A percentile compares a stretch with the other conserved stretches of the same genome.
Conservation (phyloP, 2,113 vertebrate species). For the Antigone vipio region DNA sequence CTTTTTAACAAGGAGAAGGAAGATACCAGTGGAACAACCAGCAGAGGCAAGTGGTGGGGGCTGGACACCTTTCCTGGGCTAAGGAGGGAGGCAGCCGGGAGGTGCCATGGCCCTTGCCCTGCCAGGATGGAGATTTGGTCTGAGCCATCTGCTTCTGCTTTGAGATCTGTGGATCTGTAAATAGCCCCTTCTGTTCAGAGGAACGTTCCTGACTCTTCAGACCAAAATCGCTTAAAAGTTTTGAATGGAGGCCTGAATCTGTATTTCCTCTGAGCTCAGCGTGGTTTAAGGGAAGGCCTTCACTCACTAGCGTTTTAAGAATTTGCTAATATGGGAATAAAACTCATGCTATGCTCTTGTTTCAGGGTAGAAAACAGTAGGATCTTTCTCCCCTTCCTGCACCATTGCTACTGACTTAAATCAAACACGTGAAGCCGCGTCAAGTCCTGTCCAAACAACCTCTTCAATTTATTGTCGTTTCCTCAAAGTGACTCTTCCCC, state of each 20-base stretch:
- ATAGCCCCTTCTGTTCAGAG: background rate
- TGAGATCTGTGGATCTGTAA: background rate
- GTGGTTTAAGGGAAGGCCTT: background rate
- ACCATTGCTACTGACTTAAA: background rate
- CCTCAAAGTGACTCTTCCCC: background rate
- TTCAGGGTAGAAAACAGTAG: fast-evolving
- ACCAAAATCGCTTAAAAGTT: background rate
- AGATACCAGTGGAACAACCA: background rate
- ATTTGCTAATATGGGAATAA: background rate
- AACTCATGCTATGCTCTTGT: background rate
- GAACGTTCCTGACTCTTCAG: background rate
- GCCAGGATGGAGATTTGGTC: background rate
- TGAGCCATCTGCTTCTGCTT: background rate
- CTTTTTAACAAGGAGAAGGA: background rate
- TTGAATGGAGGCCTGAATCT: background rate
- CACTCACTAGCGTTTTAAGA: background rate
- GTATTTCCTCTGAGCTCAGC: background rate
- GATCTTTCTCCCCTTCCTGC: background rate
- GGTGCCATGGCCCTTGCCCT: background rate
- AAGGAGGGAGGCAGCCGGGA: background rate
- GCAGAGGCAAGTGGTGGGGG: background rate
- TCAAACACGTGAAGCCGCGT: background rate
- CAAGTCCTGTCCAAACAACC: background rate
- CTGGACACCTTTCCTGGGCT: background rate
- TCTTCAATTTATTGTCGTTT: background rate